Base-by-base conservation (phyloP, 1,140 invertebrate genomes). In the Leptinotarsa undecemlineata region DNA sequence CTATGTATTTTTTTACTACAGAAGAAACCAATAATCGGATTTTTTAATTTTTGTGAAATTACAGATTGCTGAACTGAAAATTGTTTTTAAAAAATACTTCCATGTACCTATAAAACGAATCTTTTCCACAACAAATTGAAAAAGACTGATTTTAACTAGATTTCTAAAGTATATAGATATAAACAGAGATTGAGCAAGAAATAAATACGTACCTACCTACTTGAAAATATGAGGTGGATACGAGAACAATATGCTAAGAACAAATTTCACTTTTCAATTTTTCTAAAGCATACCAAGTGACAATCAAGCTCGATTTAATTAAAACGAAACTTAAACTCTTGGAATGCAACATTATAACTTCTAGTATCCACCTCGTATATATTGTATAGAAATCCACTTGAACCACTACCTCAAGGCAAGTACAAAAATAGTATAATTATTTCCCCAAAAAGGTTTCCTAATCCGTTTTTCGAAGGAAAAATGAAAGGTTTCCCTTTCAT, bases 101-200 rank as follows among this genome's bases (percentile, higher is more conserved):
- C 15, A 57, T 57, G 51, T 57, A 73, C 72, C 75, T 80, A 74
- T 74, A 72, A 62, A 26, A 70, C 42, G 19, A 70, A 68, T 70
- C 63, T 76, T 78, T 60, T 76, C 75, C 75, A 75, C 72, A 71
- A 72, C 75, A 73, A 81, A 81, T 71, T 79, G 14, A 76, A 81
- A 76, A 81, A 81, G 80, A 81, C 80, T 81, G 80, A 81, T 81
- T 81, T 81, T 81, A 74, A 81, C 78, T 81, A 81, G 80, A 79
- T 74, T 75, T 69, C 70, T 73, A 72, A 68, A 62, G 51, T 48
- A 73, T 73, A 74, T 71, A 74, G 17, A 63, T 62, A 57, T 47
- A n/a, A 42, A 72, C 42, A 63, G 61, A 72, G 26, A 72, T 42
- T 72, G 26, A 61, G 61, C 60, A 71, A 71, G 21, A 69, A 14